Evolutionary conservation across 2,797 vertebrate genomes (phyloP).

Genomic region (Threskiornis aethiopicus): DNA sequence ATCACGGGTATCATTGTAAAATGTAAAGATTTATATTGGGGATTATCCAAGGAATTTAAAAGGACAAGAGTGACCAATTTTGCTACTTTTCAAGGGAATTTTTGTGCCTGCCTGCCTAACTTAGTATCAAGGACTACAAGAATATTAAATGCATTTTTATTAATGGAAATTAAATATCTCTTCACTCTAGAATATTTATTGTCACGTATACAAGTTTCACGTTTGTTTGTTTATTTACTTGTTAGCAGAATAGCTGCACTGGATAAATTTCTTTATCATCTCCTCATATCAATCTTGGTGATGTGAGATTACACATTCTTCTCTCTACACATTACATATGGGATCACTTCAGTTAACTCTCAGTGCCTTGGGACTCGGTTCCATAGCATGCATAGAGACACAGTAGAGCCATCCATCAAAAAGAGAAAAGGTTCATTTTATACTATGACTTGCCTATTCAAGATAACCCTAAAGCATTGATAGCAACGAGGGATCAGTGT

Average conservation of each 20-base stretch:
- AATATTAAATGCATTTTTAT: background rate
- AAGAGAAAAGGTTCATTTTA: background rate
- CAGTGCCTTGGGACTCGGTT: background rate
- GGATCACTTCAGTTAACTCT: background rate
- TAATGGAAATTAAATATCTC: background rate
- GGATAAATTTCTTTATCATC: background rate
- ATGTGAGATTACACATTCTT: background rate
- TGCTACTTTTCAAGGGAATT: background rate
- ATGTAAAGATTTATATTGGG: background rate
- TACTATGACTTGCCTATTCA: background rate
- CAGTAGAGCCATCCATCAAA: conserved; percentile 11
- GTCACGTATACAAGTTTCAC: background rate
- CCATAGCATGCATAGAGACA: background rate
- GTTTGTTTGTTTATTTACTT: background rate
- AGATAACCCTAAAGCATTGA: conserved; percentile 26
- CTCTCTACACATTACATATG: background rate
- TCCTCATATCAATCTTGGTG: background rate
- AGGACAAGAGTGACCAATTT: background rate
- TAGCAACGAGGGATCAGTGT: background rate
- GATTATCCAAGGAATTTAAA: background rate
- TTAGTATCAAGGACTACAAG: background rate
- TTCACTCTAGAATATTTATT: background rate
- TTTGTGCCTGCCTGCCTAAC: background rate
- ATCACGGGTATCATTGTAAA: background rate
- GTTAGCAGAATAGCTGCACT: background rate